phyloP scores from a whole-genome alignment of 2,888 invertebrate species.

The Calameuta filiformis region DNA sequence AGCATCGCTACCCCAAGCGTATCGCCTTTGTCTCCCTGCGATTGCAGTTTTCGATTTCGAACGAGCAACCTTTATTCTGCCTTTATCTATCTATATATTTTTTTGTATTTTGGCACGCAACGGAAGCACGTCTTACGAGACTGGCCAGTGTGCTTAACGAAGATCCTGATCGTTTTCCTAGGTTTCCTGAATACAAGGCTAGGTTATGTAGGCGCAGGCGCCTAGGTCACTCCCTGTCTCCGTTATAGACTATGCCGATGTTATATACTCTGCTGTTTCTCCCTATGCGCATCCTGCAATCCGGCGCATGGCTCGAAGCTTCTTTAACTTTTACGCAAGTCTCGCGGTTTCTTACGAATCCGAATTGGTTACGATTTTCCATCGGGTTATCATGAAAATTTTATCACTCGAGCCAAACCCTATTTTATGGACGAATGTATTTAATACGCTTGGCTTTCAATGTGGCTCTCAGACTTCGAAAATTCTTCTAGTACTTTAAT shows the following conservation, averaged over 20 bases:
- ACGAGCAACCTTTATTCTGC: not conserved
- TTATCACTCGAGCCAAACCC: not conserved
- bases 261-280: not conserved
- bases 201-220: not conserved
- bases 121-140: not conserved
- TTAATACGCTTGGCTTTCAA: not conserved
- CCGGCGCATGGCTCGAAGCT: not conserved
- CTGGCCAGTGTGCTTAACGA: not conserved
- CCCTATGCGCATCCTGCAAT: not conserved
- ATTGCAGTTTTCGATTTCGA: not conserved
- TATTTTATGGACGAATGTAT: not conserved
- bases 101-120: not conserved
- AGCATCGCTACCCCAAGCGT: not conserved
- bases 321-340: not conserved
- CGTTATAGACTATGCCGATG: not conserved
- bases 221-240: not conserved
- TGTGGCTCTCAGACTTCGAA: not conserved
- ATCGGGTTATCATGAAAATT: not conserved
- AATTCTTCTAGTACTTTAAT: not conserved
- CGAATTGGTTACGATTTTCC: not conserved
- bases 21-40: not conserved
- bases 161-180: not conserved
- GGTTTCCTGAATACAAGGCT: not conserved
- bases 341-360: not conserved
- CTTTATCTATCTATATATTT: not conserved